Evolutionary conservation across 2,888 invertebrate species (phyloP).

Genomic region (Meloe dianella): DNA sequence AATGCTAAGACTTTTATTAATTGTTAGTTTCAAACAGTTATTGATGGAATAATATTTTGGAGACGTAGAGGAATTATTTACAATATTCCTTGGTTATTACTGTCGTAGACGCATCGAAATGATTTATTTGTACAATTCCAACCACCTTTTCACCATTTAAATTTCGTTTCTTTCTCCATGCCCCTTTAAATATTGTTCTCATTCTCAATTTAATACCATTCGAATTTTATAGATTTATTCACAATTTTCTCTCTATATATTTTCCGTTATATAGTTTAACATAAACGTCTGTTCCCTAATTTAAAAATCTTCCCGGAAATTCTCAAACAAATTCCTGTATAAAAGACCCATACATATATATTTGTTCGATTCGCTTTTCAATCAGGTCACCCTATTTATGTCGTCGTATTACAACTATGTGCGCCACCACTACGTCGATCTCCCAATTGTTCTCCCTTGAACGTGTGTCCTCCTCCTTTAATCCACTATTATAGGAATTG

Average conservation of each 20-base stretch:
- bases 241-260: neutral
- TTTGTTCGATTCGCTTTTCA: slow-evolving; percentile 49
- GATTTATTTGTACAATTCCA: neutral
- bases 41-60: no score
- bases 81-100: no score
- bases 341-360: slow-evolving; percentile 44
- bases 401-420: slow-evolving; percentile 15
- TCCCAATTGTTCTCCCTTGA: slow-evolving; percentile 40
- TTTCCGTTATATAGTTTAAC: neutral
- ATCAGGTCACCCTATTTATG: slow-evolving; percentile 45
- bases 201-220: neutral
- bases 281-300: slow-evolving; percentile 35
- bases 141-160: neutral
- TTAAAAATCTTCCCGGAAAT: slow-evolving; percentile 37
- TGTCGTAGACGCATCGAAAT: neutral
- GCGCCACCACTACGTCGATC: neutral
- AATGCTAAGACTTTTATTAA: no score
- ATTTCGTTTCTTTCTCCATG: neutral
- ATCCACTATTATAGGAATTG: slow-evolving; percentile 29
- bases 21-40: no score
- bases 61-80: no score
- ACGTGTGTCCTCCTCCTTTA: slow-evolving; percentile 35
- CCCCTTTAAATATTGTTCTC: slow-evolving; percentile 1
- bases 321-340: slow-evolving; percentile 44
- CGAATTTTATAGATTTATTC: slow-evolving; percentile 3